Evolutionary conservation across 2,113 vertebrate genomes (phyloP), one percentile per base, ranked within the genome.

Genomic region (Tyrannus savana): DNA sequence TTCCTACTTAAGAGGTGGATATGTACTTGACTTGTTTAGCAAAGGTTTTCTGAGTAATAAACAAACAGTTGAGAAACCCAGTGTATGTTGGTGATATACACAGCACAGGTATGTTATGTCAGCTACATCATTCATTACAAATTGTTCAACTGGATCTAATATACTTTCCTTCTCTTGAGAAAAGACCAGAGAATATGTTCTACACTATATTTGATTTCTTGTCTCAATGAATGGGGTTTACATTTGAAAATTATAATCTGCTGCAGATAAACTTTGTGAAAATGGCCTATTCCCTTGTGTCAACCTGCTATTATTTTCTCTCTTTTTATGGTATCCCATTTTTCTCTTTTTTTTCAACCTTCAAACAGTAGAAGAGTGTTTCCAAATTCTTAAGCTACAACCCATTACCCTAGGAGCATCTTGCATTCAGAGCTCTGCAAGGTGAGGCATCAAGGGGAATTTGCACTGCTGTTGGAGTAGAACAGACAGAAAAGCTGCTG

Each of bases 291-390:
- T 88, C 33, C 33, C 30, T 46, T 49, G n/a, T 33, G 30, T 41
- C 63, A 92, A 42, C 27, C 28, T 77, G n/a, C 14, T 17, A 17
- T 80, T 69, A 37, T 16, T 64, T 77, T 67, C 12, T 50, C 21
- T 42, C 30, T 52, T 25, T 8, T 84, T 69, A 21, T 30, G 7
- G 28, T 50, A 73, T 28, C 22, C 24, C 4, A 30, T 8, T 11
- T 19, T 53, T 21, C 6, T 23, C 18, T 5, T 19, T 6, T 1
- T 0, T 1, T 3, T 28, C 23, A 60, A 0, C 6, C 11, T 35
- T 67, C 28, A 44, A 56, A 42, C 9, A 76, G 5, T 9, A 60
- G 24, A 67, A 30, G 4, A 64, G 33, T 35, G 30, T 50, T 92
- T 89, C n/a, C 16, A 85, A 66, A 81, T 93, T 80, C 80, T 56